These are phyloP conservation scores for Pseudomugil gertrudae DNA, from an alignment of 2,797 vertebrate species.

Conservation along the genomic window DNA sequence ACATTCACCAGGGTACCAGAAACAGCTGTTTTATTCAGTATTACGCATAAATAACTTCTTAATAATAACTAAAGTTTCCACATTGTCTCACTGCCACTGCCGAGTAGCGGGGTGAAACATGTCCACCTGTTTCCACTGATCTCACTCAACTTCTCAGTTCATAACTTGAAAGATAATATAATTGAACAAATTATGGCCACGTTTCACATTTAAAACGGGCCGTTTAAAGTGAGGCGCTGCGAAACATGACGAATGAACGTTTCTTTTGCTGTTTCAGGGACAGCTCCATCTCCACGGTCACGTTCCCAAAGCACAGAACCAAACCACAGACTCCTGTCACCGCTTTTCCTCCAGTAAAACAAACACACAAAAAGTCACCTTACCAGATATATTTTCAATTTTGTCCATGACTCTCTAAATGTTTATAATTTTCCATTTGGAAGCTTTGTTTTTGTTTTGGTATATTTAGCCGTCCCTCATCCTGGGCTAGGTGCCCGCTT, in stretches of 20 bases:
- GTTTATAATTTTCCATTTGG: conserved; percentile 79
- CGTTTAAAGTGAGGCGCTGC: conserved; percentile 9
- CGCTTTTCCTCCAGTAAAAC: conserved; percentile 40
- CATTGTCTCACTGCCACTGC: too few relatives aligned
- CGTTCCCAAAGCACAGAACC: conserved; percentile 38
- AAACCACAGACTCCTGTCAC: conserved; percentile 42
- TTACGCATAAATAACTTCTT: too few relatives aligned
- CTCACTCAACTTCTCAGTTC: not conserved
- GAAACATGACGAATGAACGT: conserved; percentile 16
- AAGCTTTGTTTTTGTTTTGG: conserved; percentile 80
- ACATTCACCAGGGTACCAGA: too few relatives aligned
- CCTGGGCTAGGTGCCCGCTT: conserved; percentile 74
- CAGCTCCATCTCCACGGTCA: conserved; percentile 10
- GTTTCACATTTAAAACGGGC: not conserved
- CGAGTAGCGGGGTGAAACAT: not conserved
- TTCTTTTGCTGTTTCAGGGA: conserved; percentile 2
- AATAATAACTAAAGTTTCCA: too few relatives aligned
- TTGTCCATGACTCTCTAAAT: conserved; percentile 72
- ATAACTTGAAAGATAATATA: not conserved
- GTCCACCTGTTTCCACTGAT: too few relatives aligned
- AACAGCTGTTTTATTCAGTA: too few relatives aligned
- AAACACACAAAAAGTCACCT: conserved; percentile 61
- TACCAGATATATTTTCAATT: conserved; percentile 63
- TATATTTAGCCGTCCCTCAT: conserved; percentile 82
- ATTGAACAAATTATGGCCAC: not conserved